Base-by-base conservation (phyloP, 2,888 invertebrate species). In the Melikaiella ostensackeni region DNA sequence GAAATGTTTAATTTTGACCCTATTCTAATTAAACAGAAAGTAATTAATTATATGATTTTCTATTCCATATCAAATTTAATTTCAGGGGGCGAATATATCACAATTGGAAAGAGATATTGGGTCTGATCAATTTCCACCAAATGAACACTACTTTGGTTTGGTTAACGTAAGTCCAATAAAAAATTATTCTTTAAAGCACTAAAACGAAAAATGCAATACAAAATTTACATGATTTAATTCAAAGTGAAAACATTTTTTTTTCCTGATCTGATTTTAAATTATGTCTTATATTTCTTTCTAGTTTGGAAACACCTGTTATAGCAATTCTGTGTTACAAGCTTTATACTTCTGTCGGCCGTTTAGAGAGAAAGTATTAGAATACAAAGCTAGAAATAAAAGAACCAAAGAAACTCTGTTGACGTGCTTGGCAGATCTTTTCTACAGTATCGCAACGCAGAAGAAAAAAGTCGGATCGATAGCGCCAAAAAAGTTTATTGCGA, bases 231-330 rank as follows among this genome's bases (percentile, higher is more conserved):
- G 46, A 27, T 46, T 74, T 38, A 50, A 24, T 55, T 19, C n/a
- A 50, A 38, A 42, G 59, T 38, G 24, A 19, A 70, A 62, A 77
- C 77, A 66, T 42, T 59, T 59, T 27, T 27, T 74, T 46, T 74
- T 66, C 19, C 38, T 61, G 50, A 61, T 59, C 61, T 50, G 57
- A 33, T 59, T 64, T 76, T 38, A 70, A 74, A 38, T 27, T 35
- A 7, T 21, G 61, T 27, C 21, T 27, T 38, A 57, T 30, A 27
- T 80, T 80, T 77, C 75, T 89, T 94, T 95, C 84, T 93, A 97
- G 97, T 99, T 99, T 94, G 99, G 99, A 86, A 99, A 99, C 93
- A 99, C 99, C 42, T 99, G 99, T 93, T 99, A 99, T 92, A 99
- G 99, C 92, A 99, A 99, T 93, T 99, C 99, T 63, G 99, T 99